Conservation (phyloP, 2,113 vertebrate genomes). For the Semnornis frantzii region DNA sequence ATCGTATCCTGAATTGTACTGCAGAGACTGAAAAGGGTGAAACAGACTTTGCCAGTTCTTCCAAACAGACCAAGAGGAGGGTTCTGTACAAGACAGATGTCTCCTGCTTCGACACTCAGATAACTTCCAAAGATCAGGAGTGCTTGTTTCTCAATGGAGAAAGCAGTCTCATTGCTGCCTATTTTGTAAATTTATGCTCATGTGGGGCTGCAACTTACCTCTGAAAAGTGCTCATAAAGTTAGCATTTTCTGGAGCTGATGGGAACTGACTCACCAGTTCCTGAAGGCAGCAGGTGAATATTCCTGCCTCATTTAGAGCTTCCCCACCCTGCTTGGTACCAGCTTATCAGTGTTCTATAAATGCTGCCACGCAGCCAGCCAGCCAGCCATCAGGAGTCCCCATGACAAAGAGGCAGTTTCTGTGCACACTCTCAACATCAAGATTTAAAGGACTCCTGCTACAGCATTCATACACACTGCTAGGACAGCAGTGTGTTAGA, state of each 20-base stretch:
- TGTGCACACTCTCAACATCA: not conserved
- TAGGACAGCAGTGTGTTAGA: not conserved
- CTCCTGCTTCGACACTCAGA: not conserved
- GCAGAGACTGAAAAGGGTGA: not conserved
- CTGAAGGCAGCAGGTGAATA: not conserved
- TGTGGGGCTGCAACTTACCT: not conserved
- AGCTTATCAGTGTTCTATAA: not conserved
- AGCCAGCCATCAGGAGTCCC: not conserved
- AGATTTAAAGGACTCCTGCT: not conserved
- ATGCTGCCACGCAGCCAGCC: accelerated
- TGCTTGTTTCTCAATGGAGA: not conserved
- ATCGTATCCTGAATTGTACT: not conserved
- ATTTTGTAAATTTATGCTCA: not conserved
- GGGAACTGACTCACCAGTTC: not conserved
- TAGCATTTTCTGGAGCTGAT: not conserved
- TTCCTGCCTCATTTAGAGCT: not conserved
- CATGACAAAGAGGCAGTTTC: not conserved
- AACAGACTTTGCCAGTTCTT: not conserved
- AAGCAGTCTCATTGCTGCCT: not conserved
- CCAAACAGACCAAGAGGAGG: not conserved
- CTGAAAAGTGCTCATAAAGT: not conserved
- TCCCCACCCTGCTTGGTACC: not conserved
- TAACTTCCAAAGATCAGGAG: not conserved
- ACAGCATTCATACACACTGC: not conserved
- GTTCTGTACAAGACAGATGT: not conserved